Evolutionary conservation across 1,140 invertebrate species (phyloP).

Genomic region (Zaprionus vittiger): DNA sequence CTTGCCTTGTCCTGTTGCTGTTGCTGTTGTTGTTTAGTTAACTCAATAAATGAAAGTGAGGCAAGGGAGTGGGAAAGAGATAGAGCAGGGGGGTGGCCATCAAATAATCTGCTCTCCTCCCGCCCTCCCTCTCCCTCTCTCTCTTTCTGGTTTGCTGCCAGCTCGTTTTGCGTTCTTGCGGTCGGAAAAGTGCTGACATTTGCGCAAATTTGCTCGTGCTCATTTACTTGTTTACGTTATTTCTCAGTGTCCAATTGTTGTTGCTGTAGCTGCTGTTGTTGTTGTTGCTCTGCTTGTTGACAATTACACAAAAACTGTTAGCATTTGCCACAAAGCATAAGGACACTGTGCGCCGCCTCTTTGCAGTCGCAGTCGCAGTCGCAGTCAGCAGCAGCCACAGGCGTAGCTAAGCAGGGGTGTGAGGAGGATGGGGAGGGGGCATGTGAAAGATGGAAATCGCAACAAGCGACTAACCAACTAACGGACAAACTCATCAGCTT

Average conservation of each 20-base stretch:
- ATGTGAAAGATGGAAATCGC: conserved; percentile 52
- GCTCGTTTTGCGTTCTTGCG: conserved; percentile 10
- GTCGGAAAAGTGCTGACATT: conserved; percentile 70
- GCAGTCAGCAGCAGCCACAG: not conserved
- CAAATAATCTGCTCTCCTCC: conserved; percentile 61
- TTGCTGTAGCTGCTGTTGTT: conserved; percentile 25
- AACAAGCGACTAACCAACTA: conserved; percentile 2
- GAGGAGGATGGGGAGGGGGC: not conserved
- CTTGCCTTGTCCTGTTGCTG: conserved; percentile 10
- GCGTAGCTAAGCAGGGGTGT: not conserved
- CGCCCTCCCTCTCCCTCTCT: not conserved
- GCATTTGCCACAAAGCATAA: conserved; percentile 77
- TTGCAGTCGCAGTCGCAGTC: conserved; percentile 24
- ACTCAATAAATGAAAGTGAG: conserved; percentile 78
- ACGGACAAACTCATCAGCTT: conserved; percentile 7
- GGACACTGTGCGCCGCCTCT: conserved; percentile 20
- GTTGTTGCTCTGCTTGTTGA: conserved; percentile 57
- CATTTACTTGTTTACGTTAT: conserved; percentile 80
- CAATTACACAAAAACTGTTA: conserved; percentile 80
- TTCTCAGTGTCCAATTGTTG: conserved; percentile 63
- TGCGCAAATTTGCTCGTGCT: conserved; percentile 67
- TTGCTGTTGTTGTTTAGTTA: conserved; percentile 73
- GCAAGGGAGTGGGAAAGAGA: not conserved
- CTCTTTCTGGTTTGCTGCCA: not conserved
- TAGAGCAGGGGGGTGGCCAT: conserved; percentile 17